Base-by-base conservation (phyloP, 2,888 invertebrate species). In the Epirrita christyi region DNA sequence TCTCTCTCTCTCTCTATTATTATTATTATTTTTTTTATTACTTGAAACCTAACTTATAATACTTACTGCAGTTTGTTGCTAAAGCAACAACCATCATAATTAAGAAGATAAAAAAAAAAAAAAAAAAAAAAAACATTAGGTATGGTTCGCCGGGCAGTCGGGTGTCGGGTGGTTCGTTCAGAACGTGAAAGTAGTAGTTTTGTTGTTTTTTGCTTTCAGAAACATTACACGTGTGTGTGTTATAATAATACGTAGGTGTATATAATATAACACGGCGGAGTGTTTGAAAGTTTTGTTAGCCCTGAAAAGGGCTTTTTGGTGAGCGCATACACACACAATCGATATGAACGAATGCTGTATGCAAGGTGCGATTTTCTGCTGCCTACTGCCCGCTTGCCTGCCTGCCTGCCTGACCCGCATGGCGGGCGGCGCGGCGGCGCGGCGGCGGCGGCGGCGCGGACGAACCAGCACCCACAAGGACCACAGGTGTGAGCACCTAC, bases 271-370 rank as follows among this genome's bases (percentile, higher is more conserved):
- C 21, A 32, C 32, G n/a, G 8, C 32, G n/a, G n/a, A n/a, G 32
- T 32, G 32, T 32, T 9, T 7, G 32, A 32, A 32, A 7, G 32
- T 32, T 32, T 32, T 32, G 32, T 32, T 32, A 32, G 54, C 63
- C 63, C 60, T 63, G 62, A 63, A 64, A 63, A 62, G 59, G 64
- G 64, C 63, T 61, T 61, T 66, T 78, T 96, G 32, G 32, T 32
- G 32, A 32, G 32, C 32, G 32, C 32, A 9, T 9, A 32, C 9
- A 32, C 32, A 32, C 7, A 32, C 8, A 7, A 32, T 9, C 8
- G 6, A 0, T 32, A 9, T 32, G n/a, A 7, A 9, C 8, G 2
- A 9, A 7, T 9, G 32, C 8, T 2, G 32, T 32, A 32, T 32
- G 32, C 32, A 36, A 36, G 36, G 36, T 36, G 36, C 36, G 36